These are phyloP conservation scores for Eupithecia inturbata DNA, from an alignment of 2,888 invertebrate species.

Conservation along the genomic window DNA sequence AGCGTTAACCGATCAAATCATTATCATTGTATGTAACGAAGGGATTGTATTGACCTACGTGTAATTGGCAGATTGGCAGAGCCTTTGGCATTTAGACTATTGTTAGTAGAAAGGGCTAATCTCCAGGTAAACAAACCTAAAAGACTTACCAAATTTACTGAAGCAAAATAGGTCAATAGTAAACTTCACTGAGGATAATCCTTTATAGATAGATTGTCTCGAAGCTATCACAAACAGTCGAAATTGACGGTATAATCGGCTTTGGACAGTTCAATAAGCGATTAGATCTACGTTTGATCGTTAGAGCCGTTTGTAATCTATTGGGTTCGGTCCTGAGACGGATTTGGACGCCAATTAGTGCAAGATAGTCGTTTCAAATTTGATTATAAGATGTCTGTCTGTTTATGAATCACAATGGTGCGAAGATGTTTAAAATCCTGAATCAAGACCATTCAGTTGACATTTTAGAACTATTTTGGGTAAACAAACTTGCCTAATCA, in stretches of 20 bases:
- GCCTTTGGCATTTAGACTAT: not conserved
- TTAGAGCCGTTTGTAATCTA: conserved; percentile 27
- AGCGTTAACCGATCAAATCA: not conserved
- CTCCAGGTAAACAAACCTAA: conserved; percentile 2
- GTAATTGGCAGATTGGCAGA: not conserved
- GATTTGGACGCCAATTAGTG: conserved; percentile 46
- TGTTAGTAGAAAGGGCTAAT: not conserved
- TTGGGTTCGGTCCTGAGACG: conserved; percentile 37
- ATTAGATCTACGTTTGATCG: conserved; percentile 26
- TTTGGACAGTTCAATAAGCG: conserved; percentile 27
- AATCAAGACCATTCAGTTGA: not conserved
- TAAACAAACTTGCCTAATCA: conserved; percentile 60
- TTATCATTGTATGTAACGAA: not conserved
- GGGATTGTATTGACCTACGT: not conserved
- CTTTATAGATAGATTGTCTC: conserved; percentile 16
- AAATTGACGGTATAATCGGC: conserved; percentile 26
- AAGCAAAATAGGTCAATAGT: conserved; percentile 13
- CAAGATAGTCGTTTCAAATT: conserved; percentile 39
- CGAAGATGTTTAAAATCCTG: not conserved
- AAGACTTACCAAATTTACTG: conserved; percentile 2
- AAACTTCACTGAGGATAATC: conserved; percentile 27
- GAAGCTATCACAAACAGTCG: conserved; percentile 20
- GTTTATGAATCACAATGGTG: conserved; percentile 58
- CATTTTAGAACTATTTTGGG: not conserved
- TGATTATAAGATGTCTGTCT: conserved; percentile 47